phyloP scores from a whole-genome alignment of 2,888 invertebrate genomes.

The Pterostichus madidus region DNA sequence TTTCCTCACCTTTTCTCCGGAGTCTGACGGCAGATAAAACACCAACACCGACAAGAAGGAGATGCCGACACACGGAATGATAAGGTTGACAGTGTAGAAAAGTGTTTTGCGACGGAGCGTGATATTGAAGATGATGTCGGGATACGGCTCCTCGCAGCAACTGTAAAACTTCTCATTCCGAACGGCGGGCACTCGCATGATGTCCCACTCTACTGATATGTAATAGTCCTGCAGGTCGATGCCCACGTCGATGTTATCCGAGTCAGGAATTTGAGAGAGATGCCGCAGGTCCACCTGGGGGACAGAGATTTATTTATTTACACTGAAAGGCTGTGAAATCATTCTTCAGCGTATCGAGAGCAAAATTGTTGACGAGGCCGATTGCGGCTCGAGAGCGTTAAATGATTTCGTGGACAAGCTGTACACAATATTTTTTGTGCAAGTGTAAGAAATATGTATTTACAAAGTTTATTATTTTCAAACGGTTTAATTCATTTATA shows the following conservation, averaged over 20 bases:
- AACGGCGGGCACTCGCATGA: slow-evolving; percentile 94
- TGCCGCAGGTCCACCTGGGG: slow-evolving; percentile 93
- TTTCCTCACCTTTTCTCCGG: slow-evolving; percentile 90
- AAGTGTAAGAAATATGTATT: no score
- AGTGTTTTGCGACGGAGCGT: slow-evolving; percentile 96
- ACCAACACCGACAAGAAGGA: slow-evolving; percentile 97
- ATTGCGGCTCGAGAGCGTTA: no score
- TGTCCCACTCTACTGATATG: slow-evolving; percentile 99
- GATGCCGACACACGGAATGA: slow-evolving; percentile 98
- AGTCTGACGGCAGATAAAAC: slow-evolving; percentile 98
- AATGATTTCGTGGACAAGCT: no score
- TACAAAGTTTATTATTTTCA: no score
- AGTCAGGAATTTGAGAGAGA: slow-evolving; percentile 91
- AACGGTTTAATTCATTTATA: no score
- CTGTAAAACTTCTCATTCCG: slow-evolving; percentile 96
- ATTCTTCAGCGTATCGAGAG: no score
- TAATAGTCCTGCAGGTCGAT: slow-evolving; percentile 96
- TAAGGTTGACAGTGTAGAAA: slow-evolving; percentile 98
- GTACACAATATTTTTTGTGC: no score
- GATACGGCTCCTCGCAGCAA: slow-evolving; percentile 97
- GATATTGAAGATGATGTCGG: slow-evolving; percentile 98
- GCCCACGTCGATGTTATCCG: slow-evolving; percentile 92
- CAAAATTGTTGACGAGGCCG: no score
- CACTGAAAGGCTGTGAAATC: no score
- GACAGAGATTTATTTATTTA: background rate